These are phyloP conservation scores for Gallirallus australis DNA, from an alignment of 2,797 vertebrate species.

Conservation along the genomic window DNA sequence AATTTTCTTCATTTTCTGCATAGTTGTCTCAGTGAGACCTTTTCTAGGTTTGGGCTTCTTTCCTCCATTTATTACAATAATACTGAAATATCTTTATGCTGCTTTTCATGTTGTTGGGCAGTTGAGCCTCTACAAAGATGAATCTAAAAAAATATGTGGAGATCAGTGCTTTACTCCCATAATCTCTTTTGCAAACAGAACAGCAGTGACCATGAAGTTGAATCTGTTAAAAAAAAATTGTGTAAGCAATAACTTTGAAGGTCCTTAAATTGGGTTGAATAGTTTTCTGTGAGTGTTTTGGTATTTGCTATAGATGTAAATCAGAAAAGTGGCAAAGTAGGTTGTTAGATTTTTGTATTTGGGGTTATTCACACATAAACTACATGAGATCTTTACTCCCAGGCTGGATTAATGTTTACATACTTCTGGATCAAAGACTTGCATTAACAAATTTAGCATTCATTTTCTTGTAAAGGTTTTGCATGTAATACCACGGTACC, in stretches of 20 bases:
- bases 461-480: slow-evolving; percentile 3
- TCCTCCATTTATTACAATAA: neutral
- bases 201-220: neutral
- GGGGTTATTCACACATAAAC: neutral
- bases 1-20: neutral
- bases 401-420: neutral
- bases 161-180: neutral
- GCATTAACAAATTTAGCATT: neutral
- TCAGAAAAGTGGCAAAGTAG: neutral
- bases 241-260: neutral
- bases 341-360: neutral
- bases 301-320: neutral
- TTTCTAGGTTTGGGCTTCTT: neutral
- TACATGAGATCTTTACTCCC: neutral
- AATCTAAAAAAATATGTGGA: neutral
- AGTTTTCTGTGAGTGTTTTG: neutral
- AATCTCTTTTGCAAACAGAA: neutral
- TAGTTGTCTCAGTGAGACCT: neutral
- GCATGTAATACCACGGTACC: neutral
- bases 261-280: neutral
- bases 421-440: neutral
- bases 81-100: neutral
- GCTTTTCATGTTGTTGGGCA: neutral
- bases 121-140: neutral
- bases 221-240: neutral